phyloP scores from a whole-genome alignment of 2,797 vertebrate species.

The Benthosema pterotum region DNA sequence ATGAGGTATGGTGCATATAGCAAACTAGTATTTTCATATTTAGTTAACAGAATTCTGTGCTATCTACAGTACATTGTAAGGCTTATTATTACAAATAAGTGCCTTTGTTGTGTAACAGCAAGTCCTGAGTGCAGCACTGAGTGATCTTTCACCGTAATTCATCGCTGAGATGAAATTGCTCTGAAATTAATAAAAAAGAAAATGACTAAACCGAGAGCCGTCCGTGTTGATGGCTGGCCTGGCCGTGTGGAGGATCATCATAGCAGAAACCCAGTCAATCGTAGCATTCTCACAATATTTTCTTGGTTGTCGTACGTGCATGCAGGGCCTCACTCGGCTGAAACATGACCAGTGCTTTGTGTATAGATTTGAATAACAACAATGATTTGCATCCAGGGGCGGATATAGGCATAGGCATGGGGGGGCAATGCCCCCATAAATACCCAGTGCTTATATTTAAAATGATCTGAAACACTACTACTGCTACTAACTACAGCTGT shows the following conservation, averaged over 20 bases:
- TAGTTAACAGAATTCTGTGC: constrained; percentile 27
- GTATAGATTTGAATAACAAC: constrained; percentile 67
- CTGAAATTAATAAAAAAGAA: constrained; percentile 15
- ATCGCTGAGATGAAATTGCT: background rate
- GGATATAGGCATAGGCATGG: too few species aligned
- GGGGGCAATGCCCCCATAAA: too few species aligned
- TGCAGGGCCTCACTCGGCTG: constrained; percentile 39
- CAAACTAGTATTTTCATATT: constrained; percentile 31
- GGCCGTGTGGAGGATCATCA: constrained; percentile 1
- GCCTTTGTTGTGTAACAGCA: constrained; percentile 14
- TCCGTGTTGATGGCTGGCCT: too few species aligned
- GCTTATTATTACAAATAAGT: constrained; percentile 8
- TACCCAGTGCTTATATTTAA: too few species aligned
- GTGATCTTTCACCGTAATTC: constrained; percentile 22
- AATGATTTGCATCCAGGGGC: constrained; percentile 72
- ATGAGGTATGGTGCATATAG: constrained; percentile 29
- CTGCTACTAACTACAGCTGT: too few species aligned
- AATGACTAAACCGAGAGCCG: too few species aligned
- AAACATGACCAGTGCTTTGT: constrained; percentile 57
- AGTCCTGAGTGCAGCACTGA: background rate
- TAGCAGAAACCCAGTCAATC: constrained; percentile 17
- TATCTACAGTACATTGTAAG: background rate
- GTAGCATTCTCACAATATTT: background rate
- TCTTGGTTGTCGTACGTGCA: constrained; percentile 23
- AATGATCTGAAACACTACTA: too few species aligned